Evolutionary conservation across 2,888 invertebrate genomes (phyloP).

Genomic region (Nemapogon koenigi): DNA sequence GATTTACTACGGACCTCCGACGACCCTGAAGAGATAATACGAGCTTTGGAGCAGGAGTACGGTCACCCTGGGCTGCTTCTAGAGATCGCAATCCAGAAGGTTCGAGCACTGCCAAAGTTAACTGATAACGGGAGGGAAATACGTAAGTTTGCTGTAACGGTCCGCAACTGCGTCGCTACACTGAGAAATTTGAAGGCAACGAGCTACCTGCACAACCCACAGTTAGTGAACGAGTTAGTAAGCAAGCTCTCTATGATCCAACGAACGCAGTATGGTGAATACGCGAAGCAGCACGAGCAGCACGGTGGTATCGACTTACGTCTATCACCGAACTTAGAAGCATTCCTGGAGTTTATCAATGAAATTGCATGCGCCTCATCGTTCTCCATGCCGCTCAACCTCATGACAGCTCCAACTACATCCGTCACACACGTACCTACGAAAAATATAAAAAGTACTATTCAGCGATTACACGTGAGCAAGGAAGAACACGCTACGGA

Average conservation of each 20-base stretch:
- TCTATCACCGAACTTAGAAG: no score
- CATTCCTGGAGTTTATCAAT: no score
- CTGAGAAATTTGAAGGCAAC: neutral
- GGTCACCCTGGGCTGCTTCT: neutral
- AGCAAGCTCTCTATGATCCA: neutral
- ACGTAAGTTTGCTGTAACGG: neutral
- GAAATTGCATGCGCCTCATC: no score
- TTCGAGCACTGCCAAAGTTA: neutral
- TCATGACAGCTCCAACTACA: no score
- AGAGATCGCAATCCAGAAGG: neutral
- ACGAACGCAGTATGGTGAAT: neutral
- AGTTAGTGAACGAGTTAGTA: neutral
- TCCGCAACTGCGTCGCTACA: neutral
- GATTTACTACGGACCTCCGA: neutral
- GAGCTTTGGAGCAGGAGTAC: neutral
- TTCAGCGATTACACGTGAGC: no score
- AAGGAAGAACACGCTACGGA: no score
- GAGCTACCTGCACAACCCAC: constrained; percentile 1
- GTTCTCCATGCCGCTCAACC: no score
- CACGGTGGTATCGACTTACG: no score
- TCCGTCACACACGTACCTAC: no score
- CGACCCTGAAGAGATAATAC: neutral
- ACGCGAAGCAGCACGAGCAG: neutral
- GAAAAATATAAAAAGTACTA: no score
- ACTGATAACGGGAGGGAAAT: constrained; percentile 1